Percentiles rank a stretch among this genome's conserved stretches.
Evolutionary conservation across 2,888 invertebrate species (phyloP).

Genomic region (Zaprionus lineosus): DNA sequence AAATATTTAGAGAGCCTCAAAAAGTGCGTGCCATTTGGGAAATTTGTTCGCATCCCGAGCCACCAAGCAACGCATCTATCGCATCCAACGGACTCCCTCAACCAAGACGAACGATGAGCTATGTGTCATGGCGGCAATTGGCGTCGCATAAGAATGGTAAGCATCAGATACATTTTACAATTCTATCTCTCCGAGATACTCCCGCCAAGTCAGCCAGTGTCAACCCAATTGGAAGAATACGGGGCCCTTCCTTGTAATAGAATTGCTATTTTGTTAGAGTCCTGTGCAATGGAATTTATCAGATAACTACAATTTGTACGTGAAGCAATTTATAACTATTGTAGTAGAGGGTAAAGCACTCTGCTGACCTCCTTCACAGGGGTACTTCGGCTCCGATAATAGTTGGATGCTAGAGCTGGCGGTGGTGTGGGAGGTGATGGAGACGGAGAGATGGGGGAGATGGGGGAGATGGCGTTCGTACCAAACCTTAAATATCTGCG

Average conservation of each 20-base stretch:
- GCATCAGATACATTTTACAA: slow-evolving; percentile 38
- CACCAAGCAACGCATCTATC: too few species aligned
- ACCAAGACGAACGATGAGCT: slow-evolving; percentile 17
- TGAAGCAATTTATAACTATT: slow-evolving; percentile 63
- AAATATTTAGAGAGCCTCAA: slow-evolving; percentile 71
- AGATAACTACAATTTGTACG: slow-evolving; percentile 55
- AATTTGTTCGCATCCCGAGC: slow-evolving; percentile 19
- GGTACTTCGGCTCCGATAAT: too few species aligned
- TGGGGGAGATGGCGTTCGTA: too few species aligned
- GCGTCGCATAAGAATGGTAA: slow-evolving; percentile 44
- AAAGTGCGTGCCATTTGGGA: slow-evolving; percentile 55
- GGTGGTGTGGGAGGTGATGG: too few species aligned
- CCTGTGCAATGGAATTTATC: slow-evolving; percentile 52
- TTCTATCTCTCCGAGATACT: slow-evolving; percentile 13
- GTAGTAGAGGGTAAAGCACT: slow-evolving; percentile 35
- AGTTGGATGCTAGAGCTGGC: too few species aligned
- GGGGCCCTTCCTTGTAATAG: slow-evolving; percentile 14
- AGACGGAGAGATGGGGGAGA: too few species aligned
- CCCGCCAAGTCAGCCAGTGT: not conserved
- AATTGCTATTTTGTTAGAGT: slow-evolving; percentile 27
- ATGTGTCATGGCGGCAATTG: slow-evolving; percentile 29
- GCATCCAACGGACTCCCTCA: too few species aligned
- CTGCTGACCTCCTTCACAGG: too few species aligned
- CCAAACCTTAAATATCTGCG: too few species aligned
- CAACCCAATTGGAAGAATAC: too few species aligned